Conservation (phyloP, 1,140 invertebrate species). For the Zaprionus davidi region DNA sequence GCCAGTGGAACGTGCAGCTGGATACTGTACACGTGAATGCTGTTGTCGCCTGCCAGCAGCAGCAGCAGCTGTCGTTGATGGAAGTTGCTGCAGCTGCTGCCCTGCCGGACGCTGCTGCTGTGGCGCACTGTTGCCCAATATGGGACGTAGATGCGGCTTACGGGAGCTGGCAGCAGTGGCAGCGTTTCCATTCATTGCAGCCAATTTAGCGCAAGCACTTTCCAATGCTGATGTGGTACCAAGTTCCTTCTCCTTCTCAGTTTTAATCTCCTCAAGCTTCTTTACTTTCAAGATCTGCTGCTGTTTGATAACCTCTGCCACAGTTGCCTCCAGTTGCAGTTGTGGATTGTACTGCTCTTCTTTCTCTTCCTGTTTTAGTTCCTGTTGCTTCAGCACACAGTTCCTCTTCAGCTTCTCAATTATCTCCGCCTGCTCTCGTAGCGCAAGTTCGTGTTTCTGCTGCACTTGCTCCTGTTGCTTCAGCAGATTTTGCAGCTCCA, state of each 20-base stretch:
- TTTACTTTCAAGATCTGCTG: not conserved
- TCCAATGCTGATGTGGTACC: not conserved
- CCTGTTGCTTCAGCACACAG: slow-evolving; percentile 9
- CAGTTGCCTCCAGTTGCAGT: not conserved
- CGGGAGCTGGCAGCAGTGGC: slow-evolving; percentile 18
- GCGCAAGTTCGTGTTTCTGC: slow-evolving; percentile 10
- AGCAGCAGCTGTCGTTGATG: slow-evolving; percentile 1
- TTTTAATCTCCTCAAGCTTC: not conserved
- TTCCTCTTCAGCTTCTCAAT: slow-evolving; percentile 13
- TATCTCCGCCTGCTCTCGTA: not conserved
- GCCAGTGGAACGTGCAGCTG: slow-evolving; percentile 21
- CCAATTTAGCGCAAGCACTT: not conserved
- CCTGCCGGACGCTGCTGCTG: slow-evolving; percentile 21
- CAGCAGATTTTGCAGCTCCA: slow-evolving; percentile 12
- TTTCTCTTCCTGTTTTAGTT: not conserved
- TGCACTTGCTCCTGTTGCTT: slow-evolving; percentile 13
- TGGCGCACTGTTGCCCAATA: slow-evolving; percentile 62
- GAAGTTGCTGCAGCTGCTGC: not conserved
- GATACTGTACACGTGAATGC: slow-evolving; percentile 31
- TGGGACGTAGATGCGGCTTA: slow-evolving; percentile 59
- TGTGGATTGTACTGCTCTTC: not conserved
- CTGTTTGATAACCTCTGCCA: not conserved
- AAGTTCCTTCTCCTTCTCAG: not conserved
- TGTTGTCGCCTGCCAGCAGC: slow-evolving; percentile 8
- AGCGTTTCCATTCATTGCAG: slow-evolving; percentile 32